A percentile compares a stretch with the other conserved stretches of the same genome.
Evolutionary conservation across 2,888 invertebrate genomes (phyloP).

Genomic region (Tanytarsus gracilentus): DNA sequence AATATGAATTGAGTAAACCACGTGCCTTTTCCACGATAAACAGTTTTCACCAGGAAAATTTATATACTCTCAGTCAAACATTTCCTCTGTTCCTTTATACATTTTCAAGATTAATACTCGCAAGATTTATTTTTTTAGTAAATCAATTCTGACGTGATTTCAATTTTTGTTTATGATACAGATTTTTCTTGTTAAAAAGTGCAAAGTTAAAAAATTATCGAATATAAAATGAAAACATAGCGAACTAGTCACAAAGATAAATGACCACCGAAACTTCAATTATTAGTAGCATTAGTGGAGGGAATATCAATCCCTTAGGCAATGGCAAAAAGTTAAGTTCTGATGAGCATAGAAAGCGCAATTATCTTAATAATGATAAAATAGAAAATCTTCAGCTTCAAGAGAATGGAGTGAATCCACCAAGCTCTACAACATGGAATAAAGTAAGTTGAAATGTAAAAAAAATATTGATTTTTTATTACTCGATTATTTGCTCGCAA

Average conservation of each 20-base stretch:
- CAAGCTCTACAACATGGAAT: slow-evolving; percentile 3
- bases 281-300: slow-evolving; percentile 27
- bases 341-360: no score
- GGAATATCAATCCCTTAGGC: slow-evolving; percentile 11
- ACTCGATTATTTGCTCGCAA: background rate
- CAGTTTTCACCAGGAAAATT: no score
- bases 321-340: no score
- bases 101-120: no score
- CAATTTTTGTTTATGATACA: no score
- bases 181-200: background rate
- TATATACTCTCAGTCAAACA: no score
- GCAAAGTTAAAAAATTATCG: background rate
- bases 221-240: background rate
- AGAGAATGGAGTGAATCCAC: background rate
- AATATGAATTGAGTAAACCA: no score
- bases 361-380: slow-evolving; percentile 18
- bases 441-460: slow-evolving; percentile 14
- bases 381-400: slow-evolving; percentile 15
- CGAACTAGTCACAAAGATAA: background rate
- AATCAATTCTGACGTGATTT: no score
- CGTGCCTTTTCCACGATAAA: no score
- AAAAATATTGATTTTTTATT: background rate
- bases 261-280: slow-evolving; percentile 24
- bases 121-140: no score
- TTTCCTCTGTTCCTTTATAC: no score